Base-by-base conservation (phyloP, 2,888 invertebrate species). In the Saturnia pavonia region DNA sequence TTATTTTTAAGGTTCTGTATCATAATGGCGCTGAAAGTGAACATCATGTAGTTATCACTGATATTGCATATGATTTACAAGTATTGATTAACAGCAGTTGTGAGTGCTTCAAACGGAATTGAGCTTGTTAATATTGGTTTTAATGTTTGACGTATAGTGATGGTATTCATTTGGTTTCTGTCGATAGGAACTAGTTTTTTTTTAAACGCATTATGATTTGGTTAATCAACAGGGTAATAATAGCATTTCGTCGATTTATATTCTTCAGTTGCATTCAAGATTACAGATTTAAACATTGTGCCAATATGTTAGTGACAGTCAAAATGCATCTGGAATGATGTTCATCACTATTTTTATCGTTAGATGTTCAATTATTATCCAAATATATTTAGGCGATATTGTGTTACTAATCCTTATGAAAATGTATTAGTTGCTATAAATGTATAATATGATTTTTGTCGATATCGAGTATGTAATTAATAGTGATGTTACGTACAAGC, bases 401-500 rank as follows among this genome's bases (percentile, higher is more conserved):
- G 85, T 86, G 86, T 88, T 86, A 87, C 84, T 90, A 86, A 88
- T 86, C 85, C 83, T 84, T 87, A 87, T 84, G 85, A 85, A 80
- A 79, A 84, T 85, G 84, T 82, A 80, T 83, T 84, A 79, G 40
- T 78, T 78, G 80, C 80, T 83, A 84, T 85, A 82, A 78, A 81
- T 81, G 25, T 82, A 82, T 83, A 81, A 77, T 40, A 63, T 22
- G n/a, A n/a, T 65, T 65, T 40, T 40, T 65, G 34, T 63, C 63
- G 22, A 63, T 63, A 34, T 27, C 16, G 63, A 34, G 27, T 14
- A 14, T 34, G n/a, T 65, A n/a, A 22, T 11, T 63, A 19, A 40
- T 40, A 7, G n/a, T 11, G 40, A 65, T 40, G 65, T n/a, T 54
- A 60, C 57, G 57, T 14, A 60, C 27, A 65, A 25, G 40, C 40